A percentile compares a stretch with the other conserved stretches of the same genome.
Evolutionary conservation across 2,113 vertebrate species (phyloP).

Genomic region (Enhydra lutris): DNA sequence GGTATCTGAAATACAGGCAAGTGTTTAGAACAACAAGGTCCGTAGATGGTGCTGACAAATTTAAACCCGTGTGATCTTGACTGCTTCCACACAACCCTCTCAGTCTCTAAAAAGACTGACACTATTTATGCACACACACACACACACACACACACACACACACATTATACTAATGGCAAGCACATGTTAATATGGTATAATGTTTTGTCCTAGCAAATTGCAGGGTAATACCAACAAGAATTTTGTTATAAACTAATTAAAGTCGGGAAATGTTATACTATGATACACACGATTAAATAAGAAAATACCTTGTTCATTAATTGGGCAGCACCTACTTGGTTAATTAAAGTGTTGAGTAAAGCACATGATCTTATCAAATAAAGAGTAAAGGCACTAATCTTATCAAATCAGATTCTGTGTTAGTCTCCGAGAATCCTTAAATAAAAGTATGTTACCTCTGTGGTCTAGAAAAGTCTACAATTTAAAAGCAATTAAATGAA

Average conservation of each 20-base stretch:
- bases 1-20: neutral
- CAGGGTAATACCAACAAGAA: neutral
- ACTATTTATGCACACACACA: neutral
- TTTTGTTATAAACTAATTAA: neutral
- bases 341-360: neutral
- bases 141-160: neutral
- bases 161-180: neutral
- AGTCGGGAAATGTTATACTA: neutral
- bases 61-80: neutral
- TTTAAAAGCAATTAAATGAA: neutral
- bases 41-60: neutral
- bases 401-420: neutral
- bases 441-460: neutral
- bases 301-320: neutral
- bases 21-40: neutral
- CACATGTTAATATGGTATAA: neutral
- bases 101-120: neutral
- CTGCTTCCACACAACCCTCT: neutral
- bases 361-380: neutral
- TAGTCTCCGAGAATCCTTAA: neutral
- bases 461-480: neutral
- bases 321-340: neutral
- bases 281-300: neutral
- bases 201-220: neutral
- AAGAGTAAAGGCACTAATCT: neutral